These are phyloP conservation scores for Avahi laniger DNA, from an alignment of 2,797 vertebrate genomes.

Conservation along the genomic window DNA sequence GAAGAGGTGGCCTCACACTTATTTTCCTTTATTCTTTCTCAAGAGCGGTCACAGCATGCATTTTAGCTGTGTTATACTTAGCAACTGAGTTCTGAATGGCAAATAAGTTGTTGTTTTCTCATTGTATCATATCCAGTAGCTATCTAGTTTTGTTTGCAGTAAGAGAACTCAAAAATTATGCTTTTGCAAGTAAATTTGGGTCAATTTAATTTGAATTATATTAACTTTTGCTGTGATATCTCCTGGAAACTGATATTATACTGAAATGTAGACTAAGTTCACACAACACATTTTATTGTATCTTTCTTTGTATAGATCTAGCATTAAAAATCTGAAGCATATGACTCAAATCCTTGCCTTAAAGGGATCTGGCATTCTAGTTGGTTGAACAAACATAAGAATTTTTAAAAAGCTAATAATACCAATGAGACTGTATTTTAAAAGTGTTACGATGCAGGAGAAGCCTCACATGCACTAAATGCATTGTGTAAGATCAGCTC, in stretches of 20 bases:
- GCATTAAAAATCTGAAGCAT: background rate
- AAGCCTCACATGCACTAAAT: background rate
- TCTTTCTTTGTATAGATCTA: constrained; percentile 2
- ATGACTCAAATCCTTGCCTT: background rate
- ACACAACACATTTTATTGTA: constrained; percentile 19
- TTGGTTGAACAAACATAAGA: background rate
- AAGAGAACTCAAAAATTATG: background rate
- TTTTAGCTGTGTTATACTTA: constrained; percentile 20
- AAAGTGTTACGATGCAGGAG: background rate
- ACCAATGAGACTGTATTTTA: background rate
- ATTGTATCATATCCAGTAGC: background rate
- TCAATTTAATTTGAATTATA: background rate
- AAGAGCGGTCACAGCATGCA: constrained; percentile 38
- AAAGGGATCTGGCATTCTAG: background rate
- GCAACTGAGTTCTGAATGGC: constrained; percentile 6
- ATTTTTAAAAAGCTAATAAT: background rate
- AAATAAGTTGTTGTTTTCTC: constrained; percentile 52
- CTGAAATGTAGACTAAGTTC: constrained; percentile 25
- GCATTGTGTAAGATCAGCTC: background rate
- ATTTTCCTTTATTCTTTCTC: constrained; percentile 65
- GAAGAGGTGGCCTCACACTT: constrained; percentile 49
- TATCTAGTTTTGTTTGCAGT: constrained; percentile 24
- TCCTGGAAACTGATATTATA: constrained; percentile 2
- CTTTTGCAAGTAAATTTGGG: background rate
- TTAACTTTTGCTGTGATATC: background rate